Base-by-base conservation (phyloP, 2,888 invertebrate genomes). In the Leucoptera coffeella region DNA sequence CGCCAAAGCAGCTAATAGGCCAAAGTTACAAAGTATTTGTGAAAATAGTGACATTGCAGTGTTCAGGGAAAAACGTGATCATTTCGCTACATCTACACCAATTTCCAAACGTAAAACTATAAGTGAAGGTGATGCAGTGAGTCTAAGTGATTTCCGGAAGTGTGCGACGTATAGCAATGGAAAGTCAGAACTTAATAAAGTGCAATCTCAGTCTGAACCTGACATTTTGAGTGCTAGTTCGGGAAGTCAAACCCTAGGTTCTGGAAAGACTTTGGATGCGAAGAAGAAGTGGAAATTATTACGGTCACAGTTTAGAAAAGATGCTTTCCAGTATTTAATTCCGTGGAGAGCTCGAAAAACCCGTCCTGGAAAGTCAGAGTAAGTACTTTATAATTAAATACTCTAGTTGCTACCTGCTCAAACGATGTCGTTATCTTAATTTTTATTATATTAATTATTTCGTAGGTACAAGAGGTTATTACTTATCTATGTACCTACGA, bases 71-170 rank as follows among this genome's bases (percentile, higher is more conserved):
- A 47, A 51, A 32, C 36, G 47, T 26, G 47, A 42, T 47, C 3
- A 42, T 43, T 62, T 65, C 38, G 42, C 40, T 19, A 65, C 65
- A 10, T 67, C 65, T 11, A 69, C 67, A 14, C 65, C 67, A 23
- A 27, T 62, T 25, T 51, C 60, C 19, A 51, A 57, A 27, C 49
- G 64, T 35, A 59, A 53, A 36, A 55, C 59, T 13, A 55, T 52
- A 29, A 50, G 51, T 10, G 44, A 44, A n/a, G 41, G 49, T 40
- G 55, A 55, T 45, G 46, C 53, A 29, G 42, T 48, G 39, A 23
- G 12, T 15, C 4, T 50, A 40, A 40, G 43, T 32, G 47, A 50
- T 44, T 65, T 67, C 37, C 50, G 57, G 32, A 65, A 53, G 50
- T 60, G 61, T 38, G 33, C 38, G 20, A 54, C 43, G 30, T 53